Evolutionary conservation across 1,140 invertebrate species (phyloP), one percentile per base, ranked within the genome.

Genomic region (Macrostomum lignano): DNA sequence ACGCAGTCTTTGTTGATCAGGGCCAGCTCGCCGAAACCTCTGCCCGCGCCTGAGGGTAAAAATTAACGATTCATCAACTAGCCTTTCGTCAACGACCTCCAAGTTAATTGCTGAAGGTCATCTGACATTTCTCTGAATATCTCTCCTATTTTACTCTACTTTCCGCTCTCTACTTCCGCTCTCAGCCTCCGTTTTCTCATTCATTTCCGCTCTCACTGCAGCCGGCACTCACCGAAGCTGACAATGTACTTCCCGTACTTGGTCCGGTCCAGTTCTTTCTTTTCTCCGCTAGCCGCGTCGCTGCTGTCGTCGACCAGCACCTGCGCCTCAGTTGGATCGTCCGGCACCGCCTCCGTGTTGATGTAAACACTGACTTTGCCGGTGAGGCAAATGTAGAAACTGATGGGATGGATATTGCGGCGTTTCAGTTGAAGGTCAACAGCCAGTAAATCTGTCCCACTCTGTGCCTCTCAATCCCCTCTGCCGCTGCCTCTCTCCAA

Each of bases 11-110:
- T 43, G 17, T 46, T 51, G 1, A 53, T 42, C 0, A 53, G 36
- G 5, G 51, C 51, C 5, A 52, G 38, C 35, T 53, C 51, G 10
- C 51, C 51, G 31, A 53, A 47, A 2, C 48, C 46, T 21, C 44
- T 41, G 7, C 55, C 52, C 22, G 47, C 36, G 14, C 43, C 52
- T 56, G 23, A 9, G n/a, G n/a, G n/a, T n/a, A n/a, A n/a, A n/a
- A n/a, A n/a, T n/a, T n/a, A n/a, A n/a, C n/a, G n/a, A n/a, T n/a
- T n/a, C n/a, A n/a, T n/a, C n/a, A n/a, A n/a, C n/a, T n/a, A n/a
- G n/a, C n/a, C n/a, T n/a, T n/a, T n/a, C n/a, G n/a, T n/a, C n/a
- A n/a, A n/a, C n/a, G n/a, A n/a, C n/a, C n/a, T n/a, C n/a, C n/a
- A n/a, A n/a, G n/a, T n/a, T n/a, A n/a, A n/a, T n/a, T n/a, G n/a